These are phyloP conservation scores for Pipistrellus nathusii DNA, from an alignment of 2,797 vertebrate species.

Conservation along the genomic window DNA sequence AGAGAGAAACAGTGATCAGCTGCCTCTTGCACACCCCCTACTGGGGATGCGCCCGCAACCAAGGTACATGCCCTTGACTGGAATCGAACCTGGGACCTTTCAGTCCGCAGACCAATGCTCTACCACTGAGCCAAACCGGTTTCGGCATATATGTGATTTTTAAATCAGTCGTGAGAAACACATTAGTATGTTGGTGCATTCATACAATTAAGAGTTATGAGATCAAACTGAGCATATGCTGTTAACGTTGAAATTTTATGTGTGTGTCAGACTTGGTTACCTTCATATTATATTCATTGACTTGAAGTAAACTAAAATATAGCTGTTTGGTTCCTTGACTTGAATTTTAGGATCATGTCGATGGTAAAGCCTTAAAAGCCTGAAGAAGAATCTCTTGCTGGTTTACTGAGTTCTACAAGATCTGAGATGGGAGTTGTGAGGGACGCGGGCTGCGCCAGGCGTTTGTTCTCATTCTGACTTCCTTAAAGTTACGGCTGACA, in stretches of 20 bases:
- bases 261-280: background rate
- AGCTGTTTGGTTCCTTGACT: background rate
- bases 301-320: background rate
- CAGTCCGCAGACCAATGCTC: too few species aligned
- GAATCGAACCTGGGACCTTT: too few species aligned
- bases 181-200: background rate
- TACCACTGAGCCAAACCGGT: too few species aligned
- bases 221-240: background rate
- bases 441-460: background rate
- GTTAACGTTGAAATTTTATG: constrained; percentile 21
- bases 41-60: too few species aligned
- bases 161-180: background rate
- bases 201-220: background rate
- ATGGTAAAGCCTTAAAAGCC: constrained; percentile 1
- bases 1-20: too few species aligned
- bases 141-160: constrained; percentile 1
- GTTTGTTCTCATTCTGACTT: background rate
- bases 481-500: background rate
- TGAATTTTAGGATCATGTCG: constrained; percentile 14
- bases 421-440: background rate
- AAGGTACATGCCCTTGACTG: too few species aligned
- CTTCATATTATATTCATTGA: background rate
- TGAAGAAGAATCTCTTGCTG: background rate
- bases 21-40: too few species aligned
- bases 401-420: background rate